These are phyloP conservation scores for Cydia amplana DNA, from an alignment of 1,140 invertebrate genomes.

Conservation along the genomic window DNA sequence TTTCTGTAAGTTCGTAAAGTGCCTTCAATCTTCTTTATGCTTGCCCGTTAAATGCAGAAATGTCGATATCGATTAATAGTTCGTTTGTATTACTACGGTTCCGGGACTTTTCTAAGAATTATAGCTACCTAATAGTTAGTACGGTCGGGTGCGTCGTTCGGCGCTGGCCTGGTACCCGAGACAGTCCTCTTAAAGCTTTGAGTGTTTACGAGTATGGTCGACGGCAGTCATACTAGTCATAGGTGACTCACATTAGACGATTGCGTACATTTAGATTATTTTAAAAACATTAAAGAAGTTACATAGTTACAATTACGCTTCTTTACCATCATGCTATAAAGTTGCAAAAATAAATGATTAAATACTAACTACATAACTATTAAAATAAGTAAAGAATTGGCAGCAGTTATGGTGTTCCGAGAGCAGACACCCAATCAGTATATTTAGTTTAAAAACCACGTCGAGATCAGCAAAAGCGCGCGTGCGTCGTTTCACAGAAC, in stretches of 20 bases:
- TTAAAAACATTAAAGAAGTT: constrained; percentile 13
- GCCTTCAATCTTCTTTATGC: constrained; percentile 12
- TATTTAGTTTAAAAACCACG: constrained; percentile 17
- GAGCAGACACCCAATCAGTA: constrained; percentile 4
- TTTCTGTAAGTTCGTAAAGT: background rate
- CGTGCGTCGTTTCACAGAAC: constrained; percentile 24
- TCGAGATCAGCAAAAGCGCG: constrained; percentile 32
- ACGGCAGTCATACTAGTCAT: constrained; percentile 2
- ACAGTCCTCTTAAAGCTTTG: constrained; percentile 16
- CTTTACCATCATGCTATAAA: background rate
- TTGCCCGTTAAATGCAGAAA: constrained; percentile 23
- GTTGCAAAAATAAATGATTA: constrained; percentile 25
- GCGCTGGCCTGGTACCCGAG: background rate
- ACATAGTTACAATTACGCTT: background rate
- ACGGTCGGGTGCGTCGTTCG: background rate
- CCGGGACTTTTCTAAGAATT: constrained; percentile 14
- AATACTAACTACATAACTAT: constrained; percentile 27
- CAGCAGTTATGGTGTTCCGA: constrained; percentile 19
- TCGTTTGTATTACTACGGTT: constrained; percentile 15
- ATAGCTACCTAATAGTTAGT: constrained; percentile 22
- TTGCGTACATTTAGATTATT: constrained; percentile 4
- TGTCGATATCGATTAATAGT: constrained; percentile 25
- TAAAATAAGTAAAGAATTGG: constrained; percentile 25
- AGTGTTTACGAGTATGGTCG: constrained; percentile 10
- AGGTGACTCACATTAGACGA: background rate